These are phyloP conservation scores for Xenopus laevis DNA, from an alignment of 2,113 vertebrate genomes.

Conservation along the genomic window DNA sequence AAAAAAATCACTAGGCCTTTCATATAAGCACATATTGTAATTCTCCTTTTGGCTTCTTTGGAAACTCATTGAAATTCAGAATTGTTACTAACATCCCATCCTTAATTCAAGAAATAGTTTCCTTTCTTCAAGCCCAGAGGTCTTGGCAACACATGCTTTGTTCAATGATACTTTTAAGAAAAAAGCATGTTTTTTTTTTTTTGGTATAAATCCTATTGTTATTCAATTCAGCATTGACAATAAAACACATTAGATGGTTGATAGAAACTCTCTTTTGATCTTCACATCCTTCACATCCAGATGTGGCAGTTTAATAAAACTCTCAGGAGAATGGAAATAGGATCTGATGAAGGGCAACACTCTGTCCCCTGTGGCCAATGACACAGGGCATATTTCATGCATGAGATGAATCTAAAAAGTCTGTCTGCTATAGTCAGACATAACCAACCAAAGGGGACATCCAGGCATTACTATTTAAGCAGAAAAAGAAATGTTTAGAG, in stretches of 20 bases:
- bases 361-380: conserved; percentile 8
- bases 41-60: no score
- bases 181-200: neutral
- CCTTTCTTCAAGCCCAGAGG: conserved; percentile 6
- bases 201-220: conserved; percentile 34
- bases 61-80: no score
- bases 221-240: conserved; percentile 16
- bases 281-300: neutral
- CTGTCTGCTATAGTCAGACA: conserved; percentile 4
- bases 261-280: conserved; percentile 19
- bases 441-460: conserved; percentile 23
- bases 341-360: conserved; percentile 7
- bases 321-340: conserved; percentile 18
- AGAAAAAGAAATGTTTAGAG: conserved; percentile 1
- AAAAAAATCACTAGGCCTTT: no score
- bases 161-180: conserved; percentile 5
- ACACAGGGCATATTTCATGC: conserved; percentile 25
- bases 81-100: no score
- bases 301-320: conserved; percentile 1
- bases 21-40: no score
- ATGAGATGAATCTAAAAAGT: conserved; percentile 35
- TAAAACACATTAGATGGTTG: conserved; percentile 14
- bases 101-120: neutral
- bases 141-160: conserved; percentile 13
- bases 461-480: conserved; percentile 16